Conservation (phyloP, 2,113 vertebrate genomes). For the Lepus europaeus region DNA sequence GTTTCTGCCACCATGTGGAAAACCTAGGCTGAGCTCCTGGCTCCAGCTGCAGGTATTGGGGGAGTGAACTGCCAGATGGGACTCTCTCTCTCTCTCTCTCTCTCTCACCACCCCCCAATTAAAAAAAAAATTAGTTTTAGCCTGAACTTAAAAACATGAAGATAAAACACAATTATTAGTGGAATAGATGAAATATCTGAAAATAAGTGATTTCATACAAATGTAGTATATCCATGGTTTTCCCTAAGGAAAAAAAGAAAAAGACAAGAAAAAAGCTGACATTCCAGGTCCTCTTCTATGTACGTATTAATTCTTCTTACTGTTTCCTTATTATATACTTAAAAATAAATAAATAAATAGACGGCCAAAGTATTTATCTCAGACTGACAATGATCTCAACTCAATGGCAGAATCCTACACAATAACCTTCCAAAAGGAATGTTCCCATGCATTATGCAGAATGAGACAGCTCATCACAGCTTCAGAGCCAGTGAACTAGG, state of each 20-base stretch:
- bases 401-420: neutral
- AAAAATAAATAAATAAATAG: neutral
- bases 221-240: too few relatives aligned
- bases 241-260: conserved; percentile 43
- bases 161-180: neutral
- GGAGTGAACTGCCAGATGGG: too few relatives aligned
- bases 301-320: neutral
- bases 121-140: too few relatives aligned
- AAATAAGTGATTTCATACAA: neutral
- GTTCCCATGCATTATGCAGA: neutral
- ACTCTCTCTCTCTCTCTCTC: too few relatives aligned
- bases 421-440: neutral
- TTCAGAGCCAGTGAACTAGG: neutral
- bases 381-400: neutral
- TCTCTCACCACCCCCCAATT: too few relatives aligned
- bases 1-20: too few relatives aligned
- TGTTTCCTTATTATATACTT: neutral
- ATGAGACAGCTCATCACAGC: neutral
- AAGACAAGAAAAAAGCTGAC: conserved; percentile 41
- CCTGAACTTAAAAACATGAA: neutral
- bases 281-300: neutral
- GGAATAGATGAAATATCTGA: neutral
- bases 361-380: neutral
- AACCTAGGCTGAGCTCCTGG: too few relatives aligned
- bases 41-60: too few relatives aligned